Conservation (phyloP, 2,113 vertebrate genomes). For the Tamias sibiricus region DNA sequence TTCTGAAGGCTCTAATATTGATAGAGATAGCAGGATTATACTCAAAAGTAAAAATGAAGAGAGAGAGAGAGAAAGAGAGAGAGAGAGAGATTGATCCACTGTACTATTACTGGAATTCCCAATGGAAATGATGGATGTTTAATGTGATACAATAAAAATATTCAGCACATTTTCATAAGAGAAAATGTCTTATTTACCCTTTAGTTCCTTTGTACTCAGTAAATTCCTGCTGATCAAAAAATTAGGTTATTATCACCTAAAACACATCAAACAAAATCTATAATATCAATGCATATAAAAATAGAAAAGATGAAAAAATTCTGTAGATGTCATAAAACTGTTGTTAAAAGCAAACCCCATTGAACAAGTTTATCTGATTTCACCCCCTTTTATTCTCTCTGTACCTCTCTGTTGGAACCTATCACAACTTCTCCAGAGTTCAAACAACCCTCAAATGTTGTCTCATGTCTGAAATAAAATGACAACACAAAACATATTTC, state of each 20-base stretch:
- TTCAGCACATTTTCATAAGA: not conserved
- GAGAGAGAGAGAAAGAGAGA: not conserved
- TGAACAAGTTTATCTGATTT: not conserved
- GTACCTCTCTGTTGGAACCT: not conserved
- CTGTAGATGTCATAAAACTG: not conserved
- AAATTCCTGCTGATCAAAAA: constrained; percentile 3
- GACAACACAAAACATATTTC: not conserved
- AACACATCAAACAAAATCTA: not conserved
- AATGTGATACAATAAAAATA: not conserved
- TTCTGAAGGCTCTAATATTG: not conserved
- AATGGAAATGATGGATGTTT: not conserved
- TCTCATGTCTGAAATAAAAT: not conserved
- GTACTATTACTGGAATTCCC: not conserved
- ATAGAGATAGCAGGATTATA: not conserved
- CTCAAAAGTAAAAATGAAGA: not conserved
- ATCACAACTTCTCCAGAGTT: not conserved
- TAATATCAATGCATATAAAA: not conserved
- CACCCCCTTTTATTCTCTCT: not conserved
- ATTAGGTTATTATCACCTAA: not conserved
- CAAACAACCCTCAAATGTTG: not conserved
- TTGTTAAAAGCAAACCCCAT: not conserved
- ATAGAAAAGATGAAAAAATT: not conserved
- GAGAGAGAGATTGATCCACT: not conserved
- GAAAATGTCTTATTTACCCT: not conserved
- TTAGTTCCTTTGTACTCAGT: not conserved